Conservation (phyloP, 2,797 vertebrate species). For the Dallia pectoralis region DNA sequence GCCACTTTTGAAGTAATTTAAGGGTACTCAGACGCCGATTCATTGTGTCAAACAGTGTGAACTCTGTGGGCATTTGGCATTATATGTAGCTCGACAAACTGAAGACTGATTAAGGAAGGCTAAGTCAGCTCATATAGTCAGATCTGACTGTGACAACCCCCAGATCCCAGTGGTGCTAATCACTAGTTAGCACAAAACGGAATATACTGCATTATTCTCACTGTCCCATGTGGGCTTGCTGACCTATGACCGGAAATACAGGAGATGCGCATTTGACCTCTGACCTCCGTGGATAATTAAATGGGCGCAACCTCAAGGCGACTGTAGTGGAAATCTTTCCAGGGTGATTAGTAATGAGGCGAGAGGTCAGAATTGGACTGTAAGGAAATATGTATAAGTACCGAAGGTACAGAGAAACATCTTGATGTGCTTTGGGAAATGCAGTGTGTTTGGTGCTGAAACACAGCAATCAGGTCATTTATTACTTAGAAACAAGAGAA, state of each 20-base stretch:
- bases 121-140: background rate
- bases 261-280: slow-evolving; percentile 71
- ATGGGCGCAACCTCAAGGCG: slow-evolving; percentile 60
- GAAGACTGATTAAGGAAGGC: background rate
- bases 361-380: slow-evolving; percentile 40
- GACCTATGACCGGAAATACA: slow-evolving; percentile 62
- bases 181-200: slow-evolving; percentile 49
- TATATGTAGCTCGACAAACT: background rate
- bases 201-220: slow-evolving; percentile 45
- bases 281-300: slow-evolving; percentile 75
- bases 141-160: background rate
- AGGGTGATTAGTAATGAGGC: slow-evolving; percentile 62
- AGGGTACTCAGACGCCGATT: too few species aligned
- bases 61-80: too few species aligned
- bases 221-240: slow-evolving; percentile 45
- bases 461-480: background rate
- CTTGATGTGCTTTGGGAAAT: too few species aligned
- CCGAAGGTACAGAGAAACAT: background rate
- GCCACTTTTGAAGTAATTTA: too few species aligned
- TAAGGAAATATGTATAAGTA: slow-evolving; percentile 17
- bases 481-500: background rate
- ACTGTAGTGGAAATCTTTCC: slow-evolving; percentile 59
- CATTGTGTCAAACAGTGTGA: too few species aligned
- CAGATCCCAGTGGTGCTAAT: slow-evolving; percentile 52
- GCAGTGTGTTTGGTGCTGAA: background rate